Conservation (phyloP, 2,888 invertebrate species). For the Galeruca laticollis region DNA sequence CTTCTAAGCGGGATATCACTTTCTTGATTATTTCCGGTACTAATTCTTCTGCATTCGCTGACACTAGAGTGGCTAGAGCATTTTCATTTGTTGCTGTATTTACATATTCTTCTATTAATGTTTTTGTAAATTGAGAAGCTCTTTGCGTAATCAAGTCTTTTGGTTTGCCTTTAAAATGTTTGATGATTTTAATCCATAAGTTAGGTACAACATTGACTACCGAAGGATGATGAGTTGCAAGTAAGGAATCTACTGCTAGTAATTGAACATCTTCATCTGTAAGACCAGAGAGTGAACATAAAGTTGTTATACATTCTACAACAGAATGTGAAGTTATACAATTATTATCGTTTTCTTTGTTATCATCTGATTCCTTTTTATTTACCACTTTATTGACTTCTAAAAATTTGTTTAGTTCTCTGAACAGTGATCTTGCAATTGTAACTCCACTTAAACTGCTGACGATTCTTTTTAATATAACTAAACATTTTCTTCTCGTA, state of each 20-base stretch:
- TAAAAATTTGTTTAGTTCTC: slow-evolving; percentile 76
- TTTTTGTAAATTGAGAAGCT: slow-evolving; percentile 71
- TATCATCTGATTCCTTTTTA: slow-evolving; percentile 57
- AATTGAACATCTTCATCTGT: slow-evolving; percentile 70
- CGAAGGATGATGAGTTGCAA: slow-evolving; percentile 82
- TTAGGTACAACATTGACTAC: slow-evolving; percentile 71
- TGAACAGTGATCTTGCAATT: slow-evolving; percentile 74
- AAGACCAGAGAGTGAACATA: slow-evolving; percentile 64
- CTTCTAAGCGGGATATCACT: slow-evolving; percentile 73
- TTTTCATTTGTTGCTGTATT: slow-evolving; percentile 72
- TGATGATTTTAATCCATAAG: slow-evolving; percentile 78
- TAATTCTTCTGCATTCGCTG: slow-evolving; percentile 74
- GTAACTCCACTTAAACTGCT: slow-evolving; percentile 70
- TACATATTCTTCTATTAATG: slow-evolving; percentile 72
- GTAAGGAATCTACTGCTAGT: slow-evolving; percentile 76
- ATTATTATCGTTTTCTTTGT: slow-evolving; percentile 67
- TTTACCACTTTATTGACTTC: slow-evolving; percentile 72
- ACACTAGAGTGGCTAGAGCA: slow-evolving; percentile 78
- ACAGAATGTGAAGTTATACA: slow-evolving; percentile 67
- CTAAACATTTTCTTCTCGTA: slow-evolving; percentile 74
- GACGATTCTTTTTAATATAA: slow-evolving; percentile 74
- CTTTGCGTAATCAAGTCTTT: slow-evolving; percentile 73
- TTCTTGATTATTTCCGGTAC: slow-evolving; percentile 75
- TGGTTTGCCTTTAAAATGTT: slow-evolving; percentile 72
- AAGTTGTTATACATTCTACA: slow-evolving; percentile 63